Evolutionary conservation across 2,888 invertebrate genomes (phyloP).

Genomic region (Conomelus anceps): DNA sequence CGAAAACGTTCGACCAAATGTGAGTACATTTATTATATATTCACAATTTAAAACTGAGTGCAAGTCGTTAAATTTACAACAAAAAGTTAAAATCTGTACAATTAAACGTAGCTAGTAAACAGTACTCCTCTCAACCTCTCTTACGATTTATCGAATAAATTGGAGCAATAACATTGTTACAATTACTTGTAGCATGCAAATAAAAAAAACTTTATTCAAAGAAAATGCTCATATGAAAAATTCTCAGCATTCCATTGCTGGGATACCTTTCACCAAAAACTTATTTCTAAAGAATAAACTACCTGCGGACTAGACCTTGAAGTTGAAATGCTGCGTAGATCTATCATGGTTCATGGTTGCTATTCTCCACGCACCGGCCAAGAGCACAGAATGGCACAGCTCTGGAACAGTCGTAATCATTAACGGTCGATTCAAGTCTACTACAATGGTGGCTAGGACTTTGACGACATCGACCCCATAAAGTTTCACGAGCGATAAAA

Average conservation of each 20-base stretch:
- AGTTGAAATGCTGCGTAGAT: neutral
- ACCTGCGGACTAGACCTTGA: neutral
- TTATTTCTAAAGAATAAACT: neutral
- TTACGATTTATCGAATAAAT: too few relatives aligned
- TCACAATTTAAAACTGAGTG: too few relatives aligned
- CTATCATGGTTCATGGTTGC: neutral
- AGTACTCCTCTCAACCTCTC: too few relatives aligned
- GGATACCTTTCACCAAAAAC: neutral
- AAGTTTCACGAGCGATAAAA: neutral
- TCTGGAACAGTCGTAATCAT: neutral
- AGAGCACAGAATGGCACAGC: neutral
- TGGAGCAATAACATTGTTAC: too few relatives aligned
- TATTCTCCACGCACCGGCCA: neutral
- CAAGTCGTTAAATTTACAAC: too few relatives aligned
- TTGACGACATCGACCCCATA: neutral
- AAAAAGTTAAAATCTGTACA: too few relatives aligned
- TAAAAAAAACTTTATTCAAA: too few relatives aligned
- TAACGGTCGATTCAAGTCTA: neutral
- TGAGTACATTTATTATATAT: too few relatives aligned
- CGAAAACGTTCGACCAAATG: too few relatives aligned
- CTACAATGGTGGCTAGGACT: neutral
- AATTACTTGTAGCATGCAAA: too few relatives aligned
- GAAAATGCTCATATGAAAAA: too few relatives aligned
- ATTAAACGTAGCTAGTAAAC: too few relatives aligned
- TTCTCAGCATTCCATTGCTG: neutral